Evolutionary conservation across 2,797 vertebrate species (phyloP).

Genomic region (Philypnodon macrostomus): DNA sequence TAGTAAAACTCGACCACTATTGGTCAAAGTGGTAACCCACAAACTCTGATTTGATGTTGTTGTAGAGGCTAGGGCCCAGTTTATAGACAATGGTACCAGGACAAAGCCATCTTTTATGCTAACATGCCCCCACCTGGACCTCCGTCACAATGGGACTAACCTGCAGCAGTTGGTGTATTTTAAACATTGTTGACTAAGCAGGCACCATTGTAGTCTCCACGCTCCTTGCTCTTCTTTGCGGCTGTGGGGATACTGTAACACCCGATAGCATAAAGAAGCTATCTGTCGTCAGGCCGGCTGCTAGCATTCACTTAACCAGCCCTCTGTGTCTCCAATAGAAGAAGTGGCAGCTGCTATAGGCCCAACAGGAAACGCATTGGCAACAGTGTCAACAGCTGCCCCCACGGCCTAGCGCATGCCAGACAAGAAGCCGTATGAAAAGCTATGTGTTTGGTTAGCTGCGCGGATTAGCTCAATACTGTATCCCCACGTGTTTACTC

Average conservation of each 20-base stretch:
- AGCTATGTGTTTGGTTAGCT: slow-evolving; percentile 79
- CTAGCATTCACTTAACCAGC: slow-evolving; percentile 78
- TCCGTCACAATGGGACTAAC: slow-evolving; percentile 35
- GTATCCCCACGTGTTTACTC: slow-evolving; percentile 70
- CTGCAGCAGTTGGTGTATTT: slow-evolving; percentile 67
- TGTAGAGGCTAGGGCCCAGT: no score
- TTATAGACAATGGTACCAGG: no score
- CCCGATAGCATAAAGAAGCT: slow-evolving; percentile 81
- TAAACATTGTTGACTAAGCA: slow-evolving; percentile 74
- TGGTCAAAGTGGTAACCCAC: no score
- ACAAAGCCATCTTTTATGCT: no score
- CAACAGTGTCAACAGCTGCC: slow-evolving; percentile 85
- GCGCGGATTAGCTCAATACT: slow-evolving; percentile 64
- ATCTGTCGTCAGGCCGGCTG: slow-evolving; percentile 85
- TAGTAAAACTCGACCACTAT: no score
- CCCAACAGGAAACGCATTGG: slow-evolving; percentile 81
- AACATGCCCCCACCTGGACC: no score
- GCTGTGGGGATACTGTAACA: slow-evolving; percentile 73
- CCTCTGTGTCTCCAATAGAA: slow-evolving; percentile 74
- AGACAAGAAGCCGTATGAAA: slow-evolving; percentile 56
- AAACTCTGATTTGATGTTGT: no score
- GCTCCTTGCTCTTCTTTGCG: slow-evolving; percentile 78
- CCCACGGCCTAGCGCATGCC: slow-evolving; percentile 64
- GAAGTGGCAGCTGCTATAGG: slow-evolving; percentile 83
- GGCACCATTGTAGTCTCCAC: slow-evolving; percentile 68